Percentiles rank a stretch among this genome's conserved stretches.
Conservation (phyloP, 2,888 invertebrate genomes). For the Lepidocyrtoides sp. region DNA sequence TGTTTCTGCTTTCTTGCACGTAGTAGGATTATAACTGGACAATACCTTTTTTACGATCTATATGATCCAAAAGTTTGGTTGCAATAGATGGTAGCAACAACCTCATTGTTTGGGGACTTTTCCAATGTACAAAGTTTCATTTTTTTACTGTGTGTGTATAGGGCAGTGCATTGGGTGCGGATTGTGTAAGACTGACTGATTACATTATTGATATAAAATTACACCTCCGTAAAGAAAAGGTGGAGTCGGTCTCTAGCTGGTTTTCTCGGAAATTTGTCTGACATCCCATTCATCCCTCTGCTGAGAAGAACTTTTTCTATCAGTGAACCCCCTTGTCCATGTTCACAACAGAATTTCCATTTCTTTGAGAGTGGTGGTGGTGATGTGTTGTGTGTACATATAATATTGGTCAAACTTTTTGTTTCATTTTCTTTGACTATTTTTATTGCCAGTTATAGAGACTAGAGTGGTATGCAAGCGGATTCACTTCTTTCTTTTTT, state of each 20-base stretch:
- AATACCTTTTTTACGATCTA: neutral
- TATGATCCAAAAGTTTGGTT: neutral
- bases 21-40: slow-evolving; percentile 1
- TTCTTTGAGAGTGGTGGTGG: slow-evolving; percentile 7
- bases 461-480: neutral
- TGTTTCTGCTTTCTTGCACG: neutral
- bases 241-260: slow-evolving; percentile 85
- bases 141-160: neutral
- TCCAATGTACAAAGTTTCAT: slow-evolving; percentile 5
- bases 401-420: slow-evolving; percentile 21
- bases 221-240: slow-evolving; percentile 83
- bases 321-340: slow-evolving; percentile 46
- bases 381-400: neutral
- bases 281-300: slow-evolving; percentile 84
- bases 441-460: neutral
- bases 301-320: slow-evolving; percentile 38
- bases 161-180: slow-evolving; percentile 71
- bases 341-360: slow-evolving; percentile 35
- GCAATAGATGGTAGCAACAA: neutral
- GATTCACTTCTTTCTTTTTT: slow-evolving; percentile 24
- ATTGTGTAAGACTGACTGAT: slow-evolving; percentile 80
- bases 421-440: neutral
- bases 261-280: slow-evolving; percentile 85
- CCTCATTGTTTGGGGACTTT: slow-evolving; percentile 23
- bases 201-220: slow-evolving; percentile 85